phyloP scores from a whole-genome alignment of 2,797 vertebrate species.

The Epinephelus malabaricus region DNA sequence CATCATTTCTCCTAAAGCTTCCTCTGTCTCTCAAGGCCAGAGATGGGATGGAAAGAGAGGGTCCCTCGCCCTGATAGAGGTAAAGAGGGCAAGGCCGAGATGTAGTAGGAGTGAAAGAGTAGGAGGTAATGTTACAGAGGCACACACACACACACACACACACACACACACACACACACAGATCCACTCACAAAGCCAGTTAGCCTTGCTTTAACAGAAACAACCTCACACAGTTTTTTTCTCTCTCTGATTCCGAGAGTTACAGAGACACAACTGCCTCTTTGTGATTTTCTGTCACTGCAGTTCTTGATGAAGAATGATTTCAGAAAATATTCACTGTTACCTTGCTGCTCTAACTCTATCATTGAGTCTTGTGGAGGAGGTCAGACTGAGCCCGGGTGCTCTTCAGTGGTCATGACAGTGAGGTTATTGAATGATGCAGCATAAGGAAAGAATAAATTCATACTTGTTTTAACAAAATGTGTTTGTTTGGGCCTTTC shows the following conservation, averaged over 20 bases:
- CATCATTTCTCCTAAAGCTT: conserved; percentile 21
- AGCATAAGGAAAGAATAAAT: conserved; percentile 79
- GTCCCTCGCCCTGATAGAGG: conserved; percentile 27
- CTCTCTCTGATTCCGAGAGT: background rate
- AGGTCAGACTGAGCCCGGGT: conserved; percentile 83
- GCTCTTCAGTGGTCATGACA: conserved; percentile 78
- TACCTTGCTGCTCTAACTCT: conserved; percentile 28
- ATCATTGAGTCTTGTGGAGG: conserved; percentile 53
- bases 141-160: conserved; percentile 12
- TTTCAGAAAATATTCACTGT: conserved; percentile 46
- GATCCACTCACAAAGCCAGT: conserved; percentile 21
- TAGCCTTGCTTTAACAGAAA: conserved; percentile 17
- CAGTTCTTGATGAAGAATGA: conserved; percentile 18
- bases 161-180: conserved; percentile 14
- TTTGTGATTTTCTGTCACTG: background rate
- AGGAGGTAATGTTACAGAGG: conserved; percentile 53
- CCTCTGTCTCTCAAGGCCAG: conserved; percentile 28
- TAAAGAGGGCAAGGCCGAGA: conserved; percentile 56
- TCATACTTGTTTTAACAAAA: conserved; percentile 79
- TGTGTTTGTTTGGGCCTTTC: conserved; percentile 70
- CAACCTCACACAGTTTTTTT: background rate
- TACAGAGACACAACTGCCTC: background rate
- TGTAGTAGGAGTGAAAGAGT: conserved; percentile 66
- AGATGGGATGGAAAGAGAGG: conserved; percentile 7
- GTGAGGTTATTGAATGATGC: conserved; percentile 58